These are phyloP conservation scores for Tinamus guttatus DNA, from an alignment of 2,113 vertebrate species.

Conservation along the genomic window DNA sequence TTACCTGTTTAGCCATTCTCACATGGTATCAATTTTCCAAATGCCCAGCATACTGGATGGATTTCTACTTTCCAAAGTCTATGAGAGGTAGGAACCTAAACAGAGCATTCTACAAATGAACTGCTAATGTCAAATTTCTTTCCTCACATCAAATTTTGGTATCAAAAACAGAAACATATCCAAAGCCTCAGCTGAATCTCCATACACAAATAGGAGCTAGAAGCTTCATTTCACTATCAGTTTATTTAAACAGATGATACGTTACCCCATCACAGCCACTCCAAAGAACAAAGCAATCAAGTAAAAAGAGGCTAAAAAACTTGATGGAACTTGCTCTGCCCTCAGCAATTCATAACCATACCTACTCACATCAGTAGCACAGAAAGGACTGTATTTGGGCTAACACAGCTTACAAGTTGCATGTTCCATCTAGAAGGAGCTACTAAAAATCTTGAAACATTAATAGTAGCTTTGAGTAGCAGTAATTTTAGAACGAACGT, in stretches of 20 bases:
- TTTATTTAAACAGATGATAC: not conserved
- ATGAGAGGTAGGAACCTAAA: not conserved
- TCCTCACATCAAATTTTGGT: not conserved
- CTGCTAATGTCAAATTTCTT: slow-evolving; percentile 8
- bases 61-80: not conserved
- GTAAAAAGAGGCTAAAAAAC: not conserved
- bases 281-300: not conserved
- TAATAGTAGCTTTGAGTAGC: not conserved
- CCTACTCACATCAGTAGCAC: not conserved
- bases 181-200: not conserved
- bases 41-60: not conserved
- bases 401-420: not conserved
- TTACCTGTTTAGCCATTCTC: not conserved
- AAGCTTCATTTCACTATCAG: not conserved
- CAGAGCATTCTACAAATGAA: slow-evolving; percentile 20
- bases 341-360: not conserved
- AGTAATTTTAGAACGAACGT: rapidly evolving
- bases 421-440: not conserved
- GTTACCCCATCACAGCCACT: not conserved
- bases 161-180: not conserved
- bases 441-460: not conserved
- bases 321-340: not conserved
- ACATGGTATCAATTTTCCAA: not conserved
- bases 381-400: not conserved
- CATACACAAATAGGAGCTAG: not conserved